Evolutionary conservation across 1,140 invertebrate species (phyloP).

Genomic region (Tetramorium alpestre): DNA sequence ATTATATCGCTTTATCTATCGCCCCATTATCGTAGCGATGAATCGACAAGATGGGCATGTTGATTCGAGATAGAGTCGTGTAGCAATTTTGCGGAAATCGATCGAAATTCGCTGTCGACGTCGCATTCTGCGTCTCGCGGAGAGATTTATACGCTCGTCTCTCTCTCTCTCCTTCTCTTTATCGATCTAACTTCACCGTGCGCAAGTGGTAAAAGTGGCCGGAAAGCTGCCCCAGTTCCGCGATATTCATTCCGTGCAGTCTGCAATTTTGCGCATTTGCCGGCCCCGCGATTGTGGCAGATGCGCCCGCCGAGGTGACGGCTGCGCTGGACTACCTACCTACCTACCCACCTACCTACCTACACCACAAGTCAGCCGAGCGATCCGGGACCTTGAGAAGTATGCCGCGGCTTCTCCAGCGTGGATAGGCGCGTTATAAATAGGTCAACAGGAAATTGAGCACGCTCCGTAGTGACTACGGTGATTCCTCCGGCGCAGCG

Average conservation of each 20-base stretch:
- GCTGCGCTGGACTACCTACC: conserved; percentile 14
- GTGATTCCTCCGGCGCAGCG: conserved; percentile 69
- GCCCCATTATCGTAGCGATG: conserved; percentile 3
- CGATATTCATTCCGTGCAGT: conserved; percentile 44
- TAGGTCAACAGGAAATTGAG: conserved; percentile 81
- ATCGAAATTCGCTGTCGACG: conserved; percentile 28
- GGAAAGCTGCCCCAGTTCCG: conserved; percentile 49
- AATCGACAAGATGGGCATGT: neutral
- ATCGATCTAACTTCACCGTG: conserved; percentile 11
- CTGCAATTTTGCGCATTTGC: conserved; percentile 49
- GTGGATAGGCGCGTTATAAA: conserved; percentile 74
- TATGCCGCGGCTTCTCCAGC: conserved; percentile 57
- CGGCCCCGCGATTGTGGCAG: neutral
- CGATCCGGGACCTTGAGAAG: conserved; percentile 73
- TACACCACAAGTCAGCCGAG: conserved; percentile 50
- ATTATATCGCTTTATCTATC: conserved; percentile 1
- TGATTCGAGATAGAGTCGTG: conserved; percentile 29
- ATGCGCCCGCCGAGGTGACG: conserved; percentile 18
- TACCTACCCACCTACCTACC: neutral
- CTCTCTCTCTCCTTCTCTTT: neutral
- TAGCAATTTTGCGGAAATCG: conserved; percentile 42
- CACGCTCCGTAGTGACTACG: conserved; percentile 58
- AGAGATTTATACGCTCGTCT: conserved; percentile 46
- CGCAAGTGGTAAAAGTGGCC: conserved; percentile 32
- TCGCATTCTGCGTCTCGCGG: neutral